Evolutionary conservation across 2,888 invertebrate genomes (phyloP).

Genomic region (Coelogynopora nodosa): DNA sequence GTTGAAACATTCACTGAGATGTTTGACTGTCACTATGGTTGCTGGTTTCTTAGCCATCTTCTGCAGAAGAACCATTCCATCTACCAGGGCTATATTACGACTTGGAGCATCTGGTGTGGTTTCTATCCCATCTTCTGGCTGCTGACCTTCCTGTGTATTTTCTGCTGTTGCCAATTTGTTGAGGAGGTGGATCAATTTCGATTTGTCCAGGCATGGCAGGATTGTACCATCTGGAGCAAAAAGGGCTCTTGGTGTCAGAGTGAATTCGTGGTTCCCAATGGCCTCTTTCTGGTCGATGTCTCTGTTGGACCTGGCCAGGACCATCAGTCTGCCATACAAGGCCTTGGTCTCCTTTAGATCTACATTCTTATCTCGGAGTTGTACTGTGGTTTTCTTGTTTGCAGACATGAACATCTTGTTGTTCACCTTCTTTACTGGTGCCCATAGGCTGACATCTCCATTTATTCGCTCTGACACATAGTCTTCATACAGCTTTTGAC

Average conservation of each 20-base stretch:
- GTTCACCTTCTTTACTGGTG: constrained; percentile 45
- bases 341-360: constrained; percentile 47
- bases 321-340: constrained; percentile 43
- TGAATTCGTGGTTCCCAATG: constrained; percentile 36
- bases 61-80: constrained; percentile 24
- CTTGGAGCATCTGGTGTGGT: constrained; percentile 15
- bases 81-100: constrained; percentile 13
- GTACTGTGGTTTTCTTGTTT: constrained; percentile 42
- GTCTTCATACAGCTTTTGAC: constrained; percentile 48
- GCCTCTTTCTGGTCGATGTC: constrained; percentile 42
- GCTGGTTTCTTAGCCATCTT: constrained; percentile 3
- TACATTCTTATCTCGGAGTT: constrained; percentile 44
- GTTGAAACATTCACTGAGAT: background rate
- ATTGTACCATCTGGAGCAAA: constrained; percentile 41
- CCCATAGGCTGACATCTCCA: constrained; percentile 47
- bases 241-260: constrained; percentile 40
- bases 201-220: constrained; percentile 29
- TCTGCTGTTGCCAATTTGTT: background rate
- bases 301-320: constrained; percentile 44
- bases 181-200: constrained; percentile 41
- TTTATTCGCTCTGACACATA: constrained; percentile 47
- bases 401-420: constrained; percentile 46
- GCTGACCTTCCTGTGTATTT: background rate
- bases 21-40: constrained; percentile 15
- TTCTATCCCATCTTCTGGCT: background rate